Evolutionary conservation across 2,888 invertebrate genomes (phyloP), one percentile per base, ranked within the genome.

Genomic region (Slavum lentiscoides): DNA sequence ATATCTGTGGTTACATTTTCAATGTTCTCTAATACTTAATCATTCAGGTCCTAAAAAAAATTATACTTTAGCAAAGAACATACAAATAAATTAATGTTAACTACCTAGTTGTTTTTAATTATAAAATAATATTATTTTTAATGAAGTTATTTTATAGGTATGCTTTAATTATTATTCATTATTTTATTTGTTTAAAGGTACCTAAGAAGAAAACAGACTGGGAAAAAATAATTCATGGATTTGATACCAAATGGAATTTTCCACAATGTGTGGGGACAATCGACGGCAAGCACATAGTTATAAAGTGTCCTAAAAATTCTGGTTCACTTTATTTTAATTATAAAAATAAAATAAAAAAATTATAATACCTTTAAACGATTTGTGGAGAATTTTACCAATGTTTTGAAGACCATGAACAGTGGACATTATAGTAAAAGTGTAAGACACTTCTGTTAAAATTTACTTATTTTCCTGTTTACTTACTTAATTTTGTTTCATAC

Each of bases 1-100:
- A 23, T 9, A 23, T 30, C 61, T 23, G 61, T 4, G 23, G 23
- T 61, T 61, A 23, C 23, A 61, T 13, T 21, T 21, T 61, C 61
- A 6, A 7, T 61, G 15, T 61, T 4, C 11, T 13, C 13, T 23
- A 61, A 13, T 23, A 23, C 9, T 61, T 3, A 11, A 61, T 61
- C 15, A 23, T 61, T 61, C 61, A 61, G 61, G 61, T 61, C 23
- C 61, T 61, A 13, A 30, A 61, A 61, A 61, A 61, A 61, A 55
- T 15, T 55, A 55, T 55, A 13, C 55, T 55, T 55, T 55, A 55
- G 55, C 55, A 55, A 55, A 17, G 55, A 55, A 55, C 17, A 17
- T 55, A 55, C 7, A 43, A 43, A 43, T 8, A 43, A 43, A 43
- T 43, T 43, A 43, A 43, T 43, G 6, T 43, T 43, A 43, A 43